Evolutionary conservation across 1,140 invertebrate species (phyloP).

Genomic region (Drosophila sp.): DNA sequence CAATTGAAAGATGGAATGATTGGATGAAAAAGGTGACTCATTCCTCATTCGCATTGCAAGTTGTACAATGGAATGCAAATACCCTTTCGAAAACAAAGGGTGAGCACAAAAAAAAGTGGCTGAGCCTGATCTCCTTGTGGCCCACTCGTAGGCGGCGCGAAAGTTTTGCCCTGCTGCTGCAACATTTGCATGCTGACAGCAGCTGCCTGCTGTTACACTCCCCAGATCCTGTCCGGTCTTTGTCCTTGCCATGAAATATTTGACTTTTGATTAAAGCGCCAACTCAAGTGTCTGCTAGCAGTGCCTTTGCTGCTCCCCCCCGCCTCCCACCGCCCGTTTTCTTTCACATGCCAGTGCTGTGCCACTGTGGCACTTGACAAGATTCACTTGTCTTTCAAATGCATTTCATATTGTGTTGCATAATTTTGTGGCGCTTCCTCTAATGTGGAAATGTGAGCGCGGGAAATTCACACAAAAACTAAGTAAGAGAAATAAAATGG

Average conservation of each 20-base stretch:
- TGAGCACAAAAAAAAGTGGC: conserved; percentile 70
- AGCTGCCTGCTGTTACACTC: conserved; percentile 63
- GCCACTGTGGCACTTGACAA: conserved; percentile 70
- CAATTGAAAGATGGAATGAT: too few species aligned
- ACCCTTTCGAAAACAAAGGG: conserved; percentile 13
- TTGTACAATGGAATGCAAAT: background rate
- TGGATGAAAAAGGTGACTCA: too few species aligned
- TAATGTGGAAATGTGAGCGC: conserved; percentile 61
- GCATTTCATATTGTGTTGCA: conserved; percentile 79
- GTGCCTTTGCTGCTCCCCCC: conserved; percentile 14
- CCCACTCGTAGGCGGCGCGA: conserved; percentile 49
- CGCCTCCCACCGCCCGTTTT: background rate
- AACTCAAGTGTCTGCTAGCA: conserved; percentile 65
- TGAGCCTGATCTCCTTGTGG: conserved; percentile 26
- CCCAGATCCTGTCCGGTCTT: conserved; percentile 30
- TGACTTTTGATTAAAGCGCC: conserved; percentile 81
- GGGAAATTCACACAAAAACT: conserved; percentile 30
- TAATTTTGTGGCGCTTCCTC: conserved; percentile 71
- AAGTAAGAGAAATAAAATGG: conserved; percentile 1
- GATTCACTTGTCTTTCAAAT: conserved; percentile 80
- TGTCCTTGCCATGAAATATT: conserved; percentile 77
- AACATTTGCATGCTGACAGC: conserved; percentile 78
- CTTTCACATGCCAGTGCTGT: conserved; percentile 1
- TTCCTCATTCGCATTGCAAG: too few species aligned
- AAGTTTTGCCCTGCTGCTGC: conserved; percentile 62